Evolutionary conservation across 1,140 invertebrate species (phyloP), one percentile per base, ranked within the genome.

Genomic region (Thaumatotibia leucotreta): DNA sequence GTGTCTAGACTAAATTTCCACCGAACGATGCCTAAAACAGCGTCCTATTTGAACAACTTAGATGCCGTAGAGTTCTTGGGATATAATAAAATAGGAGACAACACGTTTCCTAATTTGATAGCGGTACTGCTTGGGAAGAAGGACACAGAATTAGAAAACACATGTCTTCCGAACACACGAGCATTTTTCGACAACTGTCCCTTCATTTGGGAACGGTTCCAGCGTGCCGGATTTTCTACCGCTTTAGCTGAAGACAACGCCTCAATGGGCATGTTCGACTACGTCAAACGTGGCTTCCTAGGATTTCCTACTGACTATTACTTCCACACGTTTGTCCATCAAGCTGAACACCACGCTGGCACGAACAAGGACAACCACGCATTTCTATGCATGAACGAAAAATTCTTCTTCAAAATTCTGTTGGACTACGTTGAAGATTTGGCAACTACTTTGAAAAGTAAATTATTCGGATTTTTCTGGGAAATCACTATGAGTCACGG

Each of bases 1-100:
- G 93, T 98, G 0, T 98, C 97, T 0, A 93, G 96, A 27, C 89
- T 97, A 24, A 97, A 98, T 86, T 95, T 97, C 66, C 93, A 95
- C 27, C 92, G 97, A 6, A 95, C 96, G 68, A 95, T 98, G 95
- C 94, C 94, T 0, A 92, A 93, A 69, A 96, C 96, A 0, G 80
- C 93, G 0, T 66, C 86, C 1, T 93, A 92, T 68, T 86, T 97
- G 24, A 89, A 92, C 39, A 76, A 92, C 5, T 78, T 95, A 0
- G 90, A 87, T 0, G 94, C 94, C 5, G 88, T 95, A 58, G 94
- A 95, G 73, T 87, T 96, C 66, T 72, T 93, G 58, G 96, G 96
- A 11, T 96, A 95, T 80, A 95, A 94, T 69, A 96, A 96, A 88
- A 92, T 96, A 1, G 95, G 91, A 0, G 95, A 95, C 71, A 96